Conservation (phyloP, 2,888 invertebrate species). For the Campoletis raptor region DNA sequence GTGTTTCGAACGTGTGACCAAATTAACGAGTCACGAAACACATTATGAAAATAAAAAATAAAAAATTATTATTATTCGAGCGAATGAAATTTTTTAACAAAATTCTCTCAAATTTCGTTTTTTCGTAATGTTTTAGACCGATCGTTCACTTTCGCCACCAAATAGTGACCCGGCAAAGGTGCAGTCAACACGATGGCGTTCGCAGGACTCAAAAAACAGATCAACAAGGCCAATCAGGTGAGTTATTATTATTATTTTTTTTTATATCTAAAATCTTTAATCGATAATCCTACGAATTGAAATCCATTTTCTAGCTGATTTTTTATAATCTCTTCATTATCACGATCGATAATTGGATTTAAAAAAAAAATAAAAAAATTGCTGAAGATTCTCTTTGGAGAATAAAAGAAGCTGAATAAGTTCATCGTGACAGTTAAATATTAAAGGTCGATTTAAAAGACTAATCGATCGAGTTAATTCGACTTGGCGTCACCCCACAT, state of each 20-base stretch:
- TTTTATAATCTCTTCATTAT: not conserved
- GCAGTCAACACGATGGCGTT: slow-evolving; percentile 93
- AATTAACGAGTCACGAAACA: not conserved
- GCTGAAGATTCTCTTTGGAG: not conserved
- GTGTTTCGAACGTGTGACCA: not conserved
- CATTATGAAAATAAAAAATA: not conserved
- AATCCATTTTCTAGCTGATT: not conserved
- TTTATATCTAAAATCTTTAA: not conserved
- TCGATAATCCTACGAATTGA: too few relatives aligned
- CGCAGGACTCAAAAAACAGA: slow-evolving; percentile 99
- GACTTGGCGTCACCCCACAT: not conserved
- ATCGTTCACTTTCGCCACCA: slow-evolving; percentile 4
- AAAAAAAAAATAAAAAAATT: not conserved
- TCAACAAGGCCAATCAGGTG: slow-evolving; percentile 99
- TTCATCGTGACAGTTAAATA: not conserved
- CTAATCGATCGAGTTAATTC: not conserved
- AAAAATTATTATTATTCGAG: not conserved
- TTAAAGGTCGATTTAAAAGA: not conserved
- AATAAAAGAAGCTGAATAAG: not conserved
- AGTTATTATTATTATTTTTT: slow-evolving; percentile 77
- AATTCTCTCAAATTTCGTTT: not conserved
- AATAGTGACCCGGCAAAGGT: slow-evolving; percentile 60
- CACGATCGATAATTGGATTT: not conserved
- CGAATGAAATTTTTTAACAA: not conserved
- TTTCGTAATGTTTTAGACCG: slow-evolving; percentile 54